phyloP scores from a whole-genome alignment of 2,888 invertebrate genomes.

The Leptothorax acervorum region DNA sequence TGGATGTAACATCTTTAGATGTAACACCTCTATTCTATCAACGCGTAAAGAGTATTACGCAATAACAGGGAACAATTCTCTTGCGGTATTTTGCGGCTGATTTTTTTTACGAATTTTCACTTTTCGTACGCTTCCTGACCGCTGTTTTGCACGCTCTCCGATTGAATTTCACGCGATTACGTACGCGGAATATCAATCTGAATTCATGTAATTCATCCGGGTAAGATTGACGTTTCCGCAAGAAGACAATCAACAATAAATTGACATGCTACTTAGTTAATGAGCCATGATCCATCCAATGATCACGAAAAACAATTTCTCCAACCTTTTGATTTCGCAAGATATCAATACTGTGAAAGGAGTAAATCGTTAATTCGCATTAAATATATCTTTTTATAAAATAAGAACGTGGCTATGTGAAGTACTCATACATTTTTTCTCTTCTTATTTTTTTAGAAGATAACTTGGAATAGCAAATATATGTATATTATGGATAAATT shows the following conservation, averaged over 20 bases:
- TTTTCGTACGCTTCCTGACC: slow-evolving; percentile 57
- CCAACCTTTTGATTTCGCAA: slow-evolving; percentile 7
- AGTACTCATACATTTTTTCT: not conserved
- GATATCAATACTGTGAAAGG: not conserved
- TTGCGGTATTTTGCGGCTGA: slow-evolving; percentile 23
- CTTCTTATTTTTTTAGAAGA: not conserved
- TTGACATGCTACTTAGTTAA: slow-evolving; percentile 24
- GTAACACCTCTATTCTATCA: not conserved
- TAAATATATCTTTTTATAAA: not conserved
- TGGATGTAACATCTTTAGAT: not conserved
- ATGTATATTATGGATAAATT: not conserved
- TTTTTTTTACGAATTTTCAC: slow-evolving; percentile 63
- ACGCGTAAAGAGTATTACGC: not conserved
- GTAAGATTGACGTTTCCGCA: slow-evolving; percentile 25
- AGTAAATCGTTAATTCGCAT: not conserved
- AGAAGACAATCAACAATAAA: slow-evolving; percentile 35
- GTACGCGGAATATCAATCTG: slow-evolving; percentile 59
- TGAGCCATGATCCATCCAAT: slow-evolving; percentile 28
- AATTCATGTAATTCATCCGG: slow-evolving; percentile 52
- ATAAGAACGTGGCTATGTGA: not conserved
- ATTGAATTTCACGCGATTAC: slow-evolving; percentile 66
- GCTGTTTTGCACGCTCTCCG: slow-evolving; percentile 51
- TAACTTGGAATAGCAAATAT: not conserved
- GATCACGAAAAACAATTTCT: slow-evolving; percentile 25
- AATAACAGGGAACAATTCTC: slow-evolving; percentile 48